These are phyloP conservation scores for Anisognathus igniventris DNA, from an alignment of 2,797 vertebrate species.

Conservation along the genomic window DNA sequence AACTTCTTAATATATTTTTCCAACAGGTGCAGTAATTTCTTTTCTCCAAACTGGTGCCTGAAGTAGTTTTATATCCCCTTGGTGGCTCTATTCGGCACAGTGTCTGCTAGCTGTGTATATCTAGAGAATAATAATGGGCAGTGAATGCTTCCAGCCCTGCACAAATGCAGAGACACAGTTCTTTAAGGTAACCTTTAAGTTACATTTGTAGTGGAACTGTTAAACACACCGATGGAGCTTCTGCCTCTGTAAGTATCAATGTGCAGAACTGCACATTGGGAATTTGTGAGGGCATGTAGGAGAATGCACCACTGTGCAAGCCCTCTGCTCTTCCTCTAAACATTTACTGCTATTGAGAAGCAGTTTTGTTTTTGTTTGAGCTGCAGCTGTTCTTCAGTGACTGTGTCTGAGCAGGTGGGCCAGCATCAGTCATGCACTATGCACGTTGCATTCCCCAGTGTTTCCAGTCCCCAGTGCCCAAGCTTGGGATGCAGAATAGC, in stretches of 20 bases:
- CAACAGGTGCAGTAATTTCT: background rate
- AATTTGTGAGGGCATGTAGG: background rate
- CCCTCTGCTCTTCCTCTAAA: background rate
- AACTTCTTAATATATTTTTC: background rate
- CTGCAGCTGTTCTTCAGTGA: background rate
- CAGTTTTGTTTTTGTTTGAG: background rate
- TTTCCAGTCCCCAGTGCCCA: background rate
- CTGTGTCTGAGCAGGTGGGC: background rate
- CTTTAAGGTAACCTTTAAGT: background rate
- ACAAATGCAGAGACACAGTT: background rate
- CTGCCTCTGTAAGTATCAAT: background rate
- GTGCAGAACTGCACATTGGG: background rate
- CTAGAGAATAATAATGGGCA: background rate
- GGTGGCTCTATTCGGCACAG: background rate
- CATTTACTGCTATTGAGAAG: background rate
- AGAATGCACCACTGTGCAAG: background rate
- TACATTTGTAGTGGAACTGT: background rate
- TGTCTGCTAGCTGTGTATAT: background rate
- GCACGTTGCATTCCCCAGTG: rapidly evolving
- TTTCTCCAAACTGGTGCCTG: background rate
- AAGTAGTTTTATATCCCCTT: background rate
- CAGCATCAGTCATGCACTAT: background rate
- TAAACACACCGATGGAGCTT: background rate
- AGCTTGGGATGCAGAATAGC: background rate
- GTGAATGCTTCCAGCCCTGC: background rate